These are phyloP conservation scores for Chrysaora quinquecirrha DNA, from an alignment of 30 jellyfish, hydroid and myxozoan species.

Conservation along the genomic window DNA sequence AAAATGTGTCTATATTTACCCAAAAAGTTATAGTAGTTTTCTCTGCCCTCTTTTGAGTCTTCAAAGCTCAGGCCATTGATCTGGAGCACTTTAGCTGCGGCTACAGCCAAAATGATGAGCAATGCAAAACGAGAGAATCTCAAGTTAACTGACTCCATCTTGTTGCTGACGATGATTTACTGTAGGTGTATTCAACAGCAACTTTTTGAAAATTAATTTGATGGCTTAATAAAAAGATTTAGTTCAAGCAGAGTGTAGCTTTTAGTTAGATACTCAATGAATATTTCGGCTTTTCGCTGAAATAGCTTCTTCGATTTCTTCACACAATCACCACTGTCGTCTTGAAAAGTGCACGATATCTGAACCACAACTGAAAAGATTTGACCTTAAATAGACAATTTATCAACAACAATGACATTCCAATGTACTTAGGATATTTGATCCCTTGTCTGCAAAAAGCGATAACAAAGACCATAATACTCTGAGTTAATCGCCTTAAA, in stretches of 20 bases:
- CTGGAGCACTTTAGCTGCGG: background rate
- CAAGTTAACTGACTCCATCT: slow-evolving; percentile 1
- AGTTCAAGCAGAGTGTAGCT: too few species aligned
- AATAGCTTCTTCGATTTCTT: background rate
- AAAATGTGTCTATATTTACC: slow-evolving; percentile 6
- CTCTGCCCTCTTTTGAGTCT: slow-evolving; percentile 66
- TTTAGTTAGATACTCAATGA: too few species aligned
- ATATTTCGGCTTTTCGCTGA: background rate
- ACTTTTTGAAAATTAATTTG: too few species aligned
- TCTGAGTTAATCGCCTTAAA: background rate
- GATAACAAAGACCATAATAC: background rate
- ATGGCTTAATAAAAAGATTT: too few species aligned
- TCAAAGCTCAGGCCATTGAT: slow-evolving; percentile 41
- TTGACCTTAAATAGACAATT: slow-evolving; percentile 9
- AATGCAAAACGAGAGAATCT: too few species aligned
- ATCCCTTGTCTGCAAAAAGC: background rate
- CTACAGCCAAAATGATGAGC: slow-evolving; percentile 4
- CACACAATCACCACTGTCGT: background rate
- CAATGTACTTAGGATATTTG: slow-evolving; percentile 1
- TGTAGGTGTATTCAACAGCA: too few species aligned
- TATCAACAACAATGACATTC: background rate
- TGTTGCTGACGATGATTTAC: too few species aligned
- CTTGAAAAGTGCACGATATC: background rate
- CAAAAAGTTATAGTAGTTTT: slow-evolving; percentile 54
- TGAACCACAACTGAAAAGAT: background rate